Evolutionary conservation across 2,888 invertebrate genomes (phyloP).

Genomic region (Andrena hattorfiana): DNA sequence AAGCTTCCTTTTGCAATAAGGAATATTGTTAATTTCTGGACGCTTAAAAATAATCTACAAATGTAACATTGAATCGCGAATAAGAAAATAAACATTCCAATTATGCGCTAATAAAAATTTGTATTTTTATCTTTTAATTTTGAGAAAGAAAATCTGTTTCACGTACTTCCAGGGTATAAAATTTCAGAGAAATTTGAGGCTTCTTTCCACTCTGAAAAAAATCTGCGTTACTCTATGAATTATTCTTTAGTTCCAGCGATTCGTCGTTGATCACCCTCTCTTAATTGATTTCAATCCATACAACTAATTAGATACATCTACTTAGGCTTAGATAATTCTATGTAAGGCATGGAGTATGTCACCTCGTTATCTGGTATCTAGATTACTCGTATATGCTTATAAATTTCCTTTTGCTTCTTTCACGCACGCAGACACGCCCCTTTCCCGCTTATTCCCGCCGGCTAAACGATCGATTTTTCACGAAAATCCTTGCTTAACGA

Average conservation of each 20-base stretch:
- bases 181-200: no score
- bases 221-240: background rate
- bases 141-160: no score
- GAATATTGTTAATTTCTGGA: background rate
- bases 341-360: conserved; percentile 85
- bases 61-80: no score
- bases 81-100: no score
- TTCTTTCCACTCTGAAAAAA: background rate
- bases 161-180: no score
- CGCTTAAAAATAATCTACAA: no score
- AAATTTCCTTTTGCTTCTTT: conserved; percentile 38
- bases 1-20: background rate
- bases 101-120: no score
- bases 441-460: background rate
- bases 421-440: conserved; percentile 31
- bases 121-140: no score
- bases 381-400: conserved; percentile 58
- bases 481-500: background rate
- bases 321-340: conserved; percentile 79
- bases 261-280: conserved; percentile 35
- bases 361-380: conserved; percentile 78
- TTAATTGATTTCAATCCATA: conserved; percentile 46
- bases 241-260: background rate
- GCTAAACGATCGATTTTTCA: conserved; percentile 7
- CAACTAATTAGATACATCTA: conserved; percentile 72